phyloP scores from a whole-genome alignment of 1,140 invertebrate species.

The Elysia chlorotica region DNA sequence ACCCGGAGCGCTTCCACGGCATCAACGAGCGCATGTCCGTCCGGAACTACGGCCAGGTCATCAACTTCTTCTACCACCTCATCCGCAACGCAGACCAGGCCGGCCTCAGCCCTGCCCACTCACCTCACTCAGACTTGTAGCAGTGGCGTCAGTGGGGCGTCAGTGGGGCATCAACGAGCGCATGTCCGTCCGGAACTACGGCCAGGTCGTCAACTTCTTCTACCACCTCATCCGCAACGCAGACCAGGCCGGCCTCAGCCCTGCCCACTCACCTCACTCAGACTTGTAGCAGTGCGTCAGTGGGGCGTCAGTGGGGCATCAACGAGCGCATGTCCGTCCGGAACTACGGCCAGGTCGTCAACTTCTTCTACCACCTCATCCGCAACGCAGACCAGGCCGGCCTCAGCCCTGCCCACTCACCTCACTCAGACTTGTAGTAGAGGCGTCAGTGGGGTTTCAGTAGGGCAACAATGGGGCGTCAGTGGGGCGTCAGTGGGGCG shows the following conservation, averaged over 20 bases:
- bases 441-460: no score
- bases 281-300: slow-evolving; percentile 56
- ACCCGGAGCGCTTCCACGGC: slow-evolving; percentile 65
- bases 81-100: slow-evolving; percentile 64
- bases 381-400: slow-evolving; percentile 61
- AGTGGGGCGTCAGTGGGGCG: no score
- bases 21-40: slow-evolving; percentile 66
- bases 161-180: slow-evolving; percentile 68
- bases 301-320: slow-evolving; percentile 64
- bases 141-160: no score
- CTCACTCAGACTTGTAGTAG: slow-evolving; percentile 35
- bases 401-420: slow-evolving; percentile 32
- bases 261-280: slow-evolving; percentile 32
- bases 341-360: slow-evolving; percentile 65
- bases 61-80: slow-evolving; percentile 67
- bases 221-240: slow-evolving; percentile 66
- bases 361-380: slow-evolving; percentile 68
- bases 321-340: slow-evolving; percentile 66
- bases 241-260: slow-evolving; percentile 45
- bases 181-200: slow-evolving; percentile 64
- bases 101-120: slow-evolving; percentile 31
- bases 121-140: slow-evolving; percentile 35
- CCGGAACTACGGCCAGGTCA: slow-evolving; percentile 63
- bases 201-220: slow-evolving; percentile 66
- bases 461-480: no score